Percentiles rank a stretch among this genome's conserved stretches.
Evolutionary conservation across 2,797 vertebrate genomes (phyloP).

Genomic region (Neosilurus mollespiculum): DNA sequence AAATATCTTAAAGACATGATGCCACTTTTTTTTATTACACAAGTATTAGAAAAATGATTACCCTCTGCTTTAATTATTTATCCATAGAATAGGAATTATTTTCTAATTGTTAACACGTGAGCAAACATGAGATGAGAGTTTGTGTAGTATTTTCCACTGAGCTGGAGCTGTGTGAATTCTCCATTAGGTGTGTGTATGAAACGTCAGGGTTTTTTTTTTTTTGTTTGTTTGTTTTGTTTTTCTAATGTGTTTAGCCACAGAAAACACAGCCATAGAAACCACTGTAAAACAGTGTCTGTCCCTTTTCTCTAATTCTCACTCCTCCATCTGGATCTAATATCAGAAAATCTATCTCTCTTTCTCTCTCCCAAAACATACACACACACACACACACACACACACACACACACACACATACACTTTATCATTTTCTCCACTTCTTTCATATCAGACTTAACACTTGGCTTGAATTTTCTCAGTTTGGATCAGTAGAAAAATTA

Average conservation of each 20-base stretch:
- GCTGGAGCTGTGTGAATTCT: constrained; percentile 56
- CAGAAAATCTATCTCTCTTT: neutral
- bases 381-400: neutral
- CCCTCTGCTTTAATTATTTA: constrained; percentile 2
- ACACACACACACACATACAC: neutral
- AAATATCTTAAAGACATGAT: neutral
- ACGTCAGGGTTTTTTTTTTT: constrained; percentile 40
- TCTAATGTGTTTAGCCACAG: constrained; percentile 52
- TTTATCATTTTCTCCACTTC: neutral
- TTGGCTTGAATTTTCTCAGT: constrained; percentile 20
- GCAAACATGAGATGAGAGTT: neutral
- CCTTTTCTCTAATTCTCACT: constrained; percentile 42
- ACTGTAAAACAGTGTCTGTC: constrained; percentile 48
- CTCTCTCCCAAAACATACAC: neutral
- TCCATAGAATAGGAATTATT: neutral
- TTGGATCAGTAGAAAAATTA: constrained; percentile 18
- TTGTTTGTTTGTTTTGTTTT: neutral
- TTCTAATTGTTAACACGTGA: neutral
- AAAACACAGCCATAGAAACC: constrained; percentile 38
- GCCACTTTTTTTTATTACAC: too few species aligned
- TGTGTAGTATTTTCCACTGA: constrained; percentile 40
- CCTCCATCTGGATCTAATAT: constrained; percentile 43
- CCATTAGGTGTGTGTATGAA: constrained; percentile 59
- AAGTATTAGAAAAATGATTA: neutral
- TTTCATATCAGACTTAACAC: constrained; percentile 14